Percentiles rank a stretch among this genome's conserved stretches.
phyloP scores from a whole-genome alignment of 2,888 invertebrate species.

The Melikaiella ostensackeni region DNA sequence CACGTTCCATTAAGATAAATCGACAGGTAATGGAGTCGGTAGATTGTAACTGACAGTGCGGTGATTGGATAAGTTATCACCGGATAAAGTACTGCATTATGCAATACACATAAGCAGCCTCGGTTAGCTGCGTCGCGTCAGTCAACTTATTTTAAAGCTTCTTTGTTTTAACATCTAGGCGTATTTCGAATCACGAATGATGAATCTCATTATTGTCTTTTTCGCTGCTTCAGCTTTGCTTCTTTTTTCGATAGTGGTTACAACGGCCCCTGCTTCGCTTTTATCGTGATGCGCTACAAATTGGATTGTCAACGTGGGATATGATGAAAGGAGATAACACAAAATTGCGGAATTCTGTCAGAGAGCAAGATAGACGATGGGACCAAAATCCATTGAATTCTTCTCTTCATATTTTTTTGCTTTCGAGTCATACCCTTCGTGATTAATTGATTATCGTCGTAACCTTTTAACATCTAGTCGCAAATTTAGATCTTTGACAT shows the following conservation, averaged over 20 bases:
- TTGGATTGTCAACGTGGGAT: slow-evolving; percentile 66
- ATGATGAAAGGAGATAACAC: slow-evolving; percentile 48
- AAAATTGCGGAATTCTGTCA: slow-evolving; percentile 43
- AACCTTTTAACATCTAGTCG: neutral
- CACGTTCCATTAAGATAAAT: slow-evolving; percentile 73
- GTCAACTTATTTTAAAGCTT: slow-evolving; percentile 54
- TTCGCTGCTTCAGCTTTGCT: slow-evolving; percentile 34
- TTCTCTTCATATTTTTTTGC: slow-evolving; percentile 17
- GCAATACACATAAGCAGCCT: slow-evolving; percentile 58
- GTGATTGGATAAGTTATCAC: slow-evolving; percentile 75
- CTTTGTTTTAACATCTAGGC: slow-evolving; percentile 60
- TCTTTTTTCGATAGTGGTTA: slow-evolving; percentile 40
- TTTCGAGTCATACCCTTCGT: neutral
- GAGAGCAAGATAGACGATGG: slow-evolving; percentile 33
- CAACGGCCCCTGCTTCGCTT: slow-evolving; percentile 43
- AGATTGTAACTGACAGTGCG: slow-evolving; percentile 72
- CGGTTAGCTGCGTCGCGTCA: slow-evolving; percentile 44
- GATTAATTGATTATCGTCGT: neutral
- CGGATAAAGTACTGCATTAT: slow-evolving; percentile 67
- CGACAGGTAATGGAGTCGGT: slow-evolving; percentile 69
- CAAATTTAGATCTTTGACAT: neutral
- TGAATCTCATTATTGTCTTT: slow-evolving; percentile 60
- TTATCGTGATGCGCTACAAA: slow-evolving; percentile 67
- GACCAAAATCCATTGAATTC: slow-evolving; percentile 22
- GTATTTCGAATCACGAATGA: slow-evolving; percentile 53